Base-by-base conservation (phyloP, 2,888 invertebrate species). In the Scrobipalpa atriplicella region DNA sequence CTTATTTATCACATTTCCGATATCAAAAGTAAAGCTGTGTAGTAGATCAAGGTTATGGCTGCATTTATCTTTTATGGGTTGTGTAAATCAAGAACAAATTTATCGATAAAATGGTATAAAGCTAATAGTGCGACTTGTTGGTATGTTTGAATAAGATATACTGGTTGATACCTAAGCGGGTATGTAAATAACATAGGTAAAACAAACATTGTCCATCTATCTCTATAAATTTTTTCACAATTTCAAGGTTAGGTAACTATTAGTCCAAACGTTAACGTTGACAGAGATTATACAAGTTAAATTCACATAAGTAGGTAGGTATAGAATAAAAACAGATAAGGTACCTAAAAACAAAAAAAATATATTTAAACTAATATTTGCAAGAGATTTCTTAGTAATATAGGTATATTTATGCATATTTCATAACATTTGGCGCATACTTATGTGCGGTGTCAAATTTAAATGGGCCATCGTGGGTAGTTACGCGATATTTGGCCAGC, bases 91-190 rank as follows among this genome's bases (percentile, higher is more conserved):
- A 86, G 86, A 90, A 90, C 90, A 90, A 90, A 90, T 90, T 90
- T 84, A 90, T 91, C 85, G 92, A 92, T 90, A 92, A 90, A 86
- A 83, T 84, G 89, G 82, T 84, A 88, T 87, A 90, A 89, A 90
- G 87, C 90, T 90, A 92, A 92, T 88, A 92, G 89, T 91, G 81
- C 88, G 89, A 92, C 91, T 92, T 92, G 92, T 89, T 87, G 85
- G 85, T 82, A 68, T 90, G 82, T 91, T 92, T 90, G 76, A 78
- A 78, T 80, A 86, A 84, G 92, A 92, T 92, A 92, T 88, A 83
- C 80, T 79, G 80, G 13, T 80, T 86, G 90, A 89, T 90, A 88
- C 82, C 83, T 87, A 82, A 82, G 84, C 80, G 16, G n/a, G 84
- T 84, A 85, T 81, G 88, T 87, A 86, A 89, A 90, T 83, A 86